phyloP scores from a whole-genome alignment of 2,797 vertebrate genomes.

The Petrocephalus schoutedeni region DNA sequence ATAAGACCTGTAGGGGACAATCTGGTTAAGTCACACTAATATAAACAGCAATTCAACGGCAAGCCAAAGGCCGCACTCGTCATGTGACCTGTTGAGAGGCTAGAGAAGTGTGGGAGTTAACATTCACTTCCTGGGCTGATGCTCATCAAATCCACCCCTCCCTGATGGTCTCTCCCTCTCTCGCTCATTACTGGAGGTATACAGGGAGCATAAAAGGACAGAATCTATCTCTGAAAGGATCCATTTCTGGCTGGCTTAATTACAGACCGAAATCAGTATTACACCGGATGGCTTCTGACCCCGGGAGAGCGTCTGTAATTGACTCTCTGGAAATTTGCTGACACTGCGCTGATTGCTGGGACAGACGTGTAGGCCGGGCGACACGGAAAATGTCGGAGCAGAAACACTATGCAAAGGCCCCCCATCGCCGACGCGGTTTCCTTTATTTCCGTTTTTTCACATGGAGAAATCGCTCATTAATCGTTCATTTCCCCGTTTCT shows the following conservation, averaged over 20 bases:
- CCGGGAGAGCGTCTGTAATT: conserved; percentile 4
- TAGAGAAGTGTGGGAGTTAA: not conserved
- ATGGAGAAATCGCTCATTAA: not conserved
- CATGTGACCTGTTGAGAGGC: not conserved
- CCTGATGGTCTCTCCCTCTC: not conserved
- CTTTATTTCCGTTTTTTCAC: not conserved
- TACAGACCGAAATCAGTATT: not conserved
- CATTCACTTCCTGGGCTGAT: not conserved
- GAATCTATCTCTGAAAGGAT: not conserved
- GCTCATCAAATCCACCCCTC: conserved; percentile 7
- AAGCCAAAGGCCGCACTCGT: not conserved
- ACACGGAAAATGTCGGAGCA: not conserved
- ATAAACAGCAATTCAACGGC: not conserved
- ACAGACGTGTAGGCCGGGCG: not conserved
- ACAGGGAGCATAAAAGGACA: not conserved
- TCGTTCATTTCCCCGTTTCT: not conserved
- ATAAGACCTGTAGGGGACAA: not conserved
- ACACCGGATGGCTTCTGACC: not conserved
- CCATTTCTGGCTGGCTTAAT: not conserved
- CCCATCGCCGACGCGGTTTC: not conserved
- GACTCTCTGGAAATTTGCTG: conserved; percentile 17
- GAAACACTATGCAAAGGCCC: not conserved
- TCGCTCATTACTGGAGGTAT: not conserved
- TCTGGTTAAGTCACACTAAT: not conserved
- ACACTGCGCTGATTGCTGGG: conserved; percentile 18